These are phyloP conservation scores for Volucella inflata DNA, from an alignment of 2,888 invertebrate species.

Conservation along the genomic window DNA sequence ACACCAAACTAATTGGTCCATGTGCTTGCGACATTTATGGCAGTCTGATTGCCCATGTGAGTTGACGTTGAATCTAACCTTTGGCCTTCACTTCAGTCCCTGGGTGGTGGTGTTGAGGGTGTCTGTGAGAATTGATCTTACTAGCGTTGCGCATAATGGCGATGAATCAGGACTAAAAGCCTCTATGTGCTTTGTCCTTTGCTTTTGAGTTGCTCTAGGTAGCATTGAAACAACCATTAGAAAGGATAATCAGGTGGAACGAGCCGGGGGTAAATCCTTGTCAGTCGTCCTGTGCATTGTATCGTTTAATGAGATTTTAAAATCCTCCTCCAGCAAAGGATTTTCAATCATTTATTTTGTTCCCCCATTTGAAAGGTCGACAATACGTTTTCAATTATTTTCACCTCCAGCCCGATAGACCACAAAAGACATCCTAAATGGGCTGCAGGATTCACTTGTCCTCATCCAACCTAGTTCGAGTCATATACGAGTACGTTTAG, in stretches of 20 bases:
- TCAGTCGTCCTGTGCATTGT: constrained; percentile 21
- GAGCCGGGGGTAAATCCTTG: background rate
- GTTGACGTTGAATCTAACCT: constrained; percentile 2
- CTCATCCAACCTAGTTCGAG: no score
- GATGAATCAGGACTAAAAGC: constrained; percentile 41
- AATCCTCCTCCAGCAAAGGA: constrained; percentile 21
- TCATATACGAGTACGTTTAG: constrained; percentile 33
- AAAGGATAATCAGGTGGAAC: constrained; percentile 22
- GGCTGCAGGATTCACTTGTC: constrained; percentile 40
- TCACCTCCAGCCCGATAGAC: constrained; percentile 7
- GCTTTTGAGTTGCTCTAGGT: background rate
- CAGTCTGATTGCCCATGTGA: constrained; percentile 55
- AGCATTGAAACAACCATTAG: constrained; percentile 17
- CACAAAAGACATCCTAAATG: constrained; percentile 10
- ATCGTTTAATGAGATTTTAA: constrained; percentile 50
- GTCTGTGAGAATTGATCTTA: constrained; percentile 45
- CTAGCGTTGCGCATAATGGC: constrained; percentile 55
- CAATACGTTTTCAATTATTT: constrained; percentile 62
- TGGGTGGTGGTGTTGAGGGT: background rate
- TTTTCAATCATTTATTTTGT: background rate
- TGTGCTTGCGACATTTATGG: constrained; percentile 60
- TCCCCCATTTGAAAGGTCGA: constrained; percentile 4
- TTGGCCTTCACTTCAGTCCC: background rate
- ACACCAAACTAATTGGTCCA: constrained; percentile 63
- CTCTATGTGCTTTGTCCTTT: background rate